These are phyloP conservation scores for Leptopterna dolabrata DNA, from an alignment of 2,888 invertebrate genomes.

Conservation along the genomic window DNA sequence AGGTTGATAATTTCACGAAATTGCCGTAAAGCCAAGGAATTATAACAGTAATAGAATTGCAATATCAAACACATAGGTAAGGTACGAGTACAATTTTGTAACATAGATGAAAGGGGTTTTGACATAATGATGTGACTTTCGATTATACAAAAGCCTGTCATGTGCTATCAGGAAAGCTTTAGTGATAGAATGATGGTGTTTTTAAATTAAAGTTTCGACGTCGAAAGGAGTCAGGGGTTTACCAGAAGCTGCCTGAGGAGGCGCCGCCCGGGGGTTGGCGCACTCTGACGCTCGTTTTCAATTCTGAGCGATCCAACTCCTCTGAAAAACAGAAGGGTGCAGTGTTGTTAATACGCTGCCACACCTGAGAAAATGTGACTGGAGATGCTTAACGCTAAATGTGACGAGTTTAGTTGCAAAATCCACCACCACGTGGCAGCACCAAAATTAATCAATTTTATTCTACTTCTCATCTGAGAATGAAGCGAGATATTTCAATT, in stretches of 20 bases:
- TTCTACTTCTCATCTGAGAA: too few relatives aligned
- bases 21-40: background rate
- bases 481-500: too few relatives aligned
- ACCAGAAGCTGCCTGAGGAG: constrained; percentile 87
- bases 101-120: background rate
- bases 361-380: too few relatives aligned
- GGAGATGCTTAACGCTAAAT: too few relatives aligned
- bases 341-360: background rate
- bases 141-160: background rate
- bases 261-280: constrained; percentile 91
- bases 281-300: constrained; percentile 85
- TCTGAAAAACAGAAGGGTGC: constrained; percentile 71
- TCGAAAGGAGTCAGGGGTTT: constrained; percentile 64
- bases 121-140: background rate
- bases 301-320: constrained; percentile 78
- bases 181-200: background rate
- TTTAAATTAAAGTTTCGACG: background rate
- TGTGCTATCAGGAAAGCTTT: background rate
- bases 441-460: too few relatives aligned
- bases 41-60: background rate
- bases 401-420: too few relatives aligned
- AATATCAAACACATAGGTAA: background rate
- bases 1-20: background rate
- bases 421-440: too few relatives aligned
- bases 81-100: background rate